Evolutionary conservation across 2,113 vertebrate genomes (phyloP).

Genomic region (Pogonocichla stellata): DNA sequence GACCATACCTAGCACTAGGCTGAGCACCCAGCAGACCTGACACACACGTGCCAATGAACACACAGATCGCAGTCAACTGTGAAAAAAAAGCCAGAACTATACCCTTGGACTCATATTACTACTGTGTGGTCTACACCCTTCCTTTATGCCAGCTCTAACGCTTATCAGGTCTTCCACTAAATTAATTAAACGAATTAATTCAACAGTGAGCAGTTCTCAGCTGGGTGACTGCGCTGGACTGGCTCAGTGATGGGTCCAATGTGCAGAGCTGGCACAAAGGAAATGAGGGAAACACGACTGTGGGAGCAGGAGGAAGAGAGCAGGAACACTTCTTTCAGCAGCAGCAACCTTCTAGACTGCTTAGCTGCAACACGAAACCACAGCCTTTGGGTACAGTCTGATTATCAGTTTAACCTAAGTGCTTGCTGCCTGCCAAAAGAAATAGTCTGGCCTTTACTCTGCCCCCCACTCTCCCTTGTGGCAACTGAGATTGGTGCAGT

Average conservation of each 20-base stretch:
- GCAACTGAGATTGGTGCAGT: background rate
- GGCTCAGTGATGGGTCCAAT: background rate
- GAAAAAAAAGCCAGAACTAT: background rate
- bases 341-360: background rate
- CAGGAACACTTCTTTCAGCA: background rate
- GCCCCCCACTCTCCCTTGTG: background rate
- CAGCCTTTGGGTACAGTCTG: background rate
- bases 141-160: background rate
- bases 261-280: background rate
- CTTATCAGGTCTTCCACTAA: background rate
- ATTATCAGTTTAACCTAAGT: background rate
- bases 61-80: rapidly evolving
- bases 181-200: background rate
- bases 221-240: background rate
- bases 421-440: background rate
- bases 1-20: background rate
- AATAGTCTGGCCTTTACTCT: background rate
- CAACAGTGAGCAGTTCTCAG: background rate
- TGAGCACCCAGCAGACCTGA: background rate
- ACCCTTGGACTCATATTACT: background rate
- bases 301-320: background rate
- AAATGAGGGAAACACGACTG: rapidly evolving
- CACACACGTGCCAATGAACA: background rate
- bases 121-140: background rate
- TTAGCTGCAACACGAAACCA: background rate